These are phyloP conservation scores for Clunio marinus DNA, from an alignment of 2,888 invertebrate species.

Conservation along the genomic window DNA sequence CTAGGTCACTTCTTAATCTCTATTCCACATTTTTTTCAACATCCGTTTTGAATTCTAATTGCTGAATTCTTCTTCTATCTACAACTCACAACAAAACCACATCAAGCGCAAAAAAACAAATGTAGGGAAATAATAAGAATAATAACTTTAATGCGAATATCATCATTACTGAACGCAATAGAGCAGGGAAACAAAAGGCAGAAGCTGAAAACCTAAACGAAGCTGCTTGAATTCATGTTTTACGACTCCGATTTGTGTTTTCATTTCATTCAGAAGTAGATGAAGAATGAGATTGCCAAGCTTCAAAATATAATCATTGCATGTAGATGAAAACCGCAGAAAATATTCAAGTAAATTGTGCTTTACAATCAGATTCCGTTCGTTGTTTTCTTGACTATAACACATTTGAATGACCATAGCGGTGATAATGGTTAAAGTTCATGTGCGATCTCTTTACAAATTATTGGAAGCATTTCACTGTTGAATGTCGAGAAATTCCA, in stretches of 20 bases:
- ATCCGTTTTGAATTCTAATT: background rate
- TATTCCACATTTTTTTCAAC: background rate
- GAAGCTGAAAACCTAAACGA: slow-evolving; percentile 9
- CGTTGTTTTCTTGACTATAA: no score
- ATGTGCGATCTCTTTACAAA: no score
- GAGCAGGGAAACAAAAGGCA: slow-evolving; percentile 20
- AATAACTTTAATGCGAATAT: background rate
- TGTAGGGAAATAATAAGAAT: background rate
- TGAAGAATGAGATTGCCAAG: no score
- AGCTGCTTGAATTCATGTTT: background rate
- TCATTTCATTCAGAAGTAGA: background rate
- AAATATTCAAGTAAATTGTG: background rate
- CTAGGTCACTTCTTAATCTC: no score
- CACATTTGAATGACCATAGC: no score
- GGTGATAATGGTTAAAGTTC: no score
- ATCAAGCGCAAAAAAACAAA: background rate
- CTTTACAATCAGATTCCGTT: slow-evolving; percentile 10
- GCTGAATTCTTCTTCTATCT: background rate
- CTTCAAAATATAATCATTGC: no score
- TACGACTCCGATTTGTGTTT: slow-evolving; percentile 1
- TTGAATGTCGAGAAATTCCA: no score
- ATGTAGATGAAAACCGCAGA: slow-evolving; percentile 8
- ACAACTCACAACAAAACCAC: background rate
- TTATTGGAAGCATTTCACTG: no score
- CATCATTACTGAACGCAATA: slow-evolving; percentile 13